phyloP scores from a whole-genome alignment of 2,888 invertebrate species.

The Morpho helenor region DNA sequence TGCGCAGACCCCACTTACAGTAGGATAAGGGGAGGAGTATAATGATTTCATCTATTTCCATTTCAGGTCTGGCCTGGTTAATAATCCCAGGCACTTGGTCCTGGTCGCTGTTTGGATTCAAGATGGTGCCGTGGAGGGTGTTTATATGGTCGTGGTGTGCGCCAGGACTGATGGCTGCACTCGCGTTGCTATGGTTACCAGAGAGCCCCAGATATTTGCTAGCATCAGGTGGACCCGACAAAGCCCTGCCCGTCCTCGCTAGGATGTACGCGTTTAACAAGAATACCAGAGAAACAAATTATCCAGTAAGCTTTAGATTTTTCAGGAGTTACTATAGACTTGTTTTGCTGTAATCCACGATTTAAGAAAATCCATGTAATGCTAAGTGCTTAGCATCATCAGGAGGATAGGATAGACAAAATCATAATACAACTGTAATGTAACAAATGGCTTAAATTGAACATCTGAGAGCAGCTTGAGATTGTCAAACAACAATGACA shows the following conservation, averaged over 20 bases:
- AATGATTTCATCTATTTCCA: too few species aligned
- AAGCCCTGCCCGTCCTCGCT: constrained; percentile 81
- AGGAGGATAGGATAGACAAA: too few species aligned
- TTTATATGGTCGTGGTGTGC: constrained; percentile 83
- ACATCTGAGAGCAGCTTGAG: too few species aligned
- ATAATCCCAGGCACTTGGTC: constrained; percentile 81
- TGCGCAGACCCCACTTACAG: too few species aligned
- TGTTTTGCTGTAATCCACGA: too few species aligned
- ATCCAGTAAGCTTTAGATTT: constrained; percentile 55
- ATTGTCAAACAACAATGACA: too few species aligned
- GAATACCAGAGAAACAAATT: constrained; percentile 42
- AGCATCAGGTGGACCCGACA: constrained; percentile 78
- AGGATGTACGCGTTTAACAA: constrained; percentile 77
- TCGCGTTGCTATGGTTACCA: constrained; percentile 79
- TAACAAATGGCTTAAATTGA: too few species aligned
- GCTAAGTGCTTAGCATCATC: too few species aligned
- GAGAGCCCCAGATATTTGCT: constrained; percentile 89
- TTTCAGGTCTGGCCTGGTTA: constrained; percentile 81
- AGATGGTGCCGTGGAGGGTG: constrained; percentile 86
- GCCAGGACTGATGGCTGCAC: constrained; percentile 81
- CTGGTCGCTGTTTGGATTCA: constrained; percentile 54
- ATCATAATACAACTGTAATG: too few species aligned
- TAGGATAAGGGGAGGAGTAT: too few species aligned
- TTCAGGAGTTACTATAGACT: too few species aligned
- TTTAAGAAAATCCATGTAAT: too few species aligned